Percentiles rank a stretch among this genome's conserved stretches.
Conservation (phyloP, 2,888 invertebrate species). For the Caenorhabditis drosophilae region DNA sequence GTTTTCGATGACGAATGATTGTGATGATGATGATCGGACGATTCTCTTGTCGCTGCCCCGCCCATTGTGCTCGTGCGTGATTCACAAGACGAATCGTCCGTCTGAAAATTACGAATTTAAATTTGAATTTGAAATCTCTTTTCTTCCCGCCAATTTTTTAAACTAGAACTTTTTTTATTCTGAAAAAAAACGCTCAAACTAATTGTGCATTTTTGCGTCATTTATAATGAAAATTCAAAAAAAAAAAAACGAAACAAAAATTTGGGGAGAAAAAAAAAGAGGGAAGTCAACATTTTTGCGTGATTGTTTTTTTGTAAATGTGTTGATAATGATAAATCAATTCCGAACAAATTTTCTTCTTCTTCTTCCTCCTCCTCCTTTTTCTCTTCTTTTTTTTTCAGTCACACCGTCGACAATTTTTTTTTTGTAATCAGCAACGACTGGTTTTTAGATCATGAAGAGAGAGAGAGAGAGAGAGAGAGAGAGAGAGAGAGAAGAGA, state of each 20-base stretch:
- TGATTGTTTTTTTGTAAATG: no score
- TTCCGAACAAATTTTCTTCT: not conserved
- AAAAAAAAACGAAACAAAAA: not conserved
- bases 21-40: conserved; percentile 5
- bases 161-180: not conserved
- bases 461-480: no score
- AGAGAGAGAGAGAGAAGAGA: no score
- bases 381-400: not conserved
- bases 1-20: no score
- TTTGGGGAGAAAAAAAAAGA: not conserved
- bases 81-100: conserved; percentile 32
- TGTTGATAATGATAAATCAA: not conserved
- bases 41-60: conserved; percentile 6
- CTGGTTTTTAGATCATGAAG: no score
- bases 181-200: not conserved
- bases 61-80: conserved; percentile 6
- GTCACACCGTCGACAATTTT: not conserved
- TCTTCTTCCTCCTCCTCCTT: not conserved
- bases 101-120: conserved; percentile 14
- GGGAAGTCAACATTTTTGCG: no score
- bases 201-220: no score
- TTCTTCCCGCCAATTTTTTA: not conserved
- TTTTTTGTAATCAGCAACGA: no score
- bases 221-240: not conserved
- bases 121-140: not conserved